These are phyloP conservation scores for Labeo calbasu DNA, from an alignment of 2,797 vertebrate species.

Conservation along the genomic window DNA sequence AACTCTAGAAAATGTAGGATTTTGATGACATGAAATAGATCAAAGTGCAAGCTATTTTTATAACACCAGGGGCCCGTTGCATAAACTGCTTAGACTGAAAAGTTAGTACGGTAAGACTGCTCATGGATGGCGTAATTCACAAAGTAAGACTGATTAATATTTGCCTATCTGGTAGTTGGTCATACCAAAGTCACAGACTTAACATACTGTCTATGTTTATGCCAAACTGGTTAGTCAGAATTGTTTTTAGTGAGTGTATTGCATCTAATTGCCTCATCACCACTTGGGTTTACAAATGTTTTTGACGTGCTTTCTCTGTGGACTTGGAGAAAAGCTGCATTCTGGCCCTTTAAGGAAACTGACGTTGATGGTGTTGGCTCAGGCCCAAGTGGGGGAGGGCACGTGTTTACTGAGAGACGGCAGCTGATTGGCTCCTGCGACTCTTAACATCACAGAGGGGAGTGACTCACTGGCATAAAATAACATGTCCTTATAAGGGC, in stretches of 20 bases:
- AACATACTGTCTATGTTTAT: not conserved
- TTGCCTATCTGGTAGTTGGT: not conserved
- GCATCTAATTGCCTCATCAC: conserved; percentile 47
- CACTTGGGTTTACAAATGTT: not conserved
- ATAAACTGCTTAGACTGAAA: not conserved
- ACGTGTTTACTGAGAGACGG: conserved; percentile 67
- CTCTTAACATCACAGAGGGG: conserved; percentile 75
- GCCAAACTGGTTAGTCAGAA: not conserved
- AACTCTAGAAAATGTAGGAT: not conserved
- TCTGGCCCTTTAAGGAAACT: conserved; percentile 77
- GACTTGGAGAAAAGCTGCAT: conserved; percentile 37
- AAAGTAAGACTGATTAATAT: not conserved
- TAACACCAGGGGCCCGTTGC: not conserved
- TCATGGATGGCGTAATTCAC: not conserved
- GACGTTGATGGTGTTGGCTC: conserved; percentile 66
- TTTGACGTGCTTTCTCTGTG: conserved; percentile 1
- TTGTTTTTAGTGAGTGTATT: conserved; percentile 29
- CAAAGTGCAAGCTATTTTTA: not conserved
- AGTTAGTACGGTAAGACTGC: not conserved
- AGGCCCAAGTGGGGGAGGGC: conserved; percentile 68
- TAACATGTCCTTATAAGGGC: conserved; percentile 86
- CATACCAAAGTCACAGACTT: not conserved
- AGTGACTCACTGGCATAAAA: conserved; percentile 80
- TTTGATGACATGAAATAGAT: not conserved
- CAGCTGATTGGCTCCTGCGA: conserved; percentile 68